A percentile compares a stretch with the other conserved stretches of the same genome.
Evolutionary conservation across 2,888 invertebrate species (phyloP).

Genomic region (Chalcis sispes): DNA sequence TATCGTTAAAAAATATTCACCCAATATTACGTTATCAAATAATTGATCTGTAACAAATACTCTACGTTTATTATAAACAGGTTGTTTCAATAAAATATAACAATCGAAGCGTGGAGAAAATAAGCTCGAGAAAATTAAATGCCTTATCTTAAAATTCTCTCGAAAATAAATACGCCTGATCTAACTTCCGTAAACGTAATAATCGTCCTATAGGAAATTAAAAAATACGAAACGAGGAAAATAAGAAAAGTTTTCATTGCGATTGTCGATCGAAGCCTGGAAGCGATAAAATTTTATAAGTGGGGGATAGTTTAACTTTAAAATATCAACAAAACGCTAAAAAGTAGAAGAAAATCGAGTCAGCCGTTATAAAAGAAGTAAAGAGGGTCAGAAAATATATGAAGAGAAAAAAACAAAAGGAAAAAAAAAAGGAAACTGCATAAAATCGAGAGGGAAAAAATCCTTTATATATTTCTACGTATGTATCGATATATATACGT

Average conservation of each 20-base stretch:
- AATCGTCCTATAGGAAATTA: slow-evolving; percentile 42
- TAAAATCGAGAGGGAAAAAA: slow-evolving; percentile 32
- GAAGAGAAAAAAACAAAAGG: slow-evolving; percentile 1
- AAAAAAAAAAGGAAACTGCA: slow-evolving; percentile 22
- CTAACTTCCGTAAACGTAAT: background rate
- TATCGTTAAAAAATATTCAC: no score
- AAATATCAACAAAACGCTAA: slow-evolving; percentile 6
- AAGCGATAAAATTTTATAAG: slow-evolving; percentile 32
- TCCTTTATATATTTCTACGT: background rate
- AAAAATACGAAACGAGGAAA: slow-evolving; percentile 29
- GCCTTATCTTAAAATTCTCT: slow-evolving; percentile 10
- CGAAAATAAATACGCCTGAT: slow-evolving; percentile 24
- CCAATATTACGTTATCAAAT: no score
- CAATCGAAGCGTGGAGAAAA: background rate
- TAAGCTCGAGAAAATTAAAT: slow-evolving; percentile 22
- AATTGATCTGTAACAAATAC: no score
- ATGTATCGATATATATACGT: slow-evolving; percentile 11
- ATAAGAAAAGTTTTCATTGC: slow-evolving; percentile 20
- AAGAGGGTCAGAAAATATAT: background rate
- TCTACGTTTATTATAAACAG: no score
- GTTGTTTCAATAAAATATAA: background rate
- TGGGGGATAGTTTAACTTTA: background rate
- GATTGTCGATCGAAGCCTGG: background rate
- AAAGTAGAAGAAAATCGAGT: slow-evolving; percentile 7
- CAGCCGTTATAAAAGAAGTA: background rate